Evolutionary conservation across 2,888 invertebrate genomes (phyloP).

Genomic region (Leptura quadrifasciata): DNA sequence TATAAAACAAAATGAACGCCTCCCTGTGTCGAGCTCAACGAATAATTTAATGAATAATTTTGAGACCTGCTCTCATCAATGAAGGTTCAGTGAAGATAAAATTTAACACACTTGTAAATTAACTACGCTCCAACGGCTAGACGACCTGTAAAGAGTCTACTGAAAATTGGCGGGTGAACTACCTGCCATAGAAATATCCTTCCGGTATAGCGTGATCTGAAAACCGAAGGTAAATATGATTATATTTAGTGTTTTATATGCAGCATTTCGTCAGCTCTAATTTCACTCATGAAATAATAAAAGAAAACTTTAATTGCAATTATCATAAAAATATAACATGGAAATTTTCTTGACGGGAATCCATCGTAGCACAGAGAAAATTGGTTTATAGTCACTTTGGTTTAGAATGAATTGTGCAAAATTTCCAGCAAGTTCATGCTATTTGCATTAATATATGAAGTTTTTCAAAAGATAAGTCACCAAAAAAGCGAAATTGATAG

Average conservation of each 20-base stretch:
- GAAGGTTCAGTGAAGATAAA: constrained; percentile 14
- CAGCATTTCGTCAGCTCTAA: neutral
- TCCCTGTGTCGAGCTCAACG: constrained; percentile 3
- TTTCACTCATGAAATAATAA: no score
- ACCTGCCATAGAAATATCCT: constrained; percentile 12
- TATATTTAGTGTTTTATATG: neutral
- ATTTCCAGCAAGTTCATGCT: no score
- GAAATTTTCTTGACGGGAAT: no score
- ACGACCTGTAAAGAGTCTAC: neutral
- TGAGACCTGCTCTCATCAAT: constrained; percentile 13
- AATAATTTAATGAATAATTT: constrained; percentile 17
- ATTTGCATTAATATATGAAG: no score
- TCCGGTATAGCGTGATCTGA: neutral
- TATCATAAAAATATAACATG: no score
- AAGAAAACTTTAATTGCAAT: no score
- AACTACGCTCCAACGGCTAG: constrained; percentile 11
- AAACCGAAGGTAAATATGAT: neutral
- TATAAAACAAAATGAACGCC: neutral
- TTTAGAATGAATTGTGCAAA: no score
- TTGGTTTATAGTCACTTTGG: no score
- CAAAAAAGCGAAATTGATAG: no score
- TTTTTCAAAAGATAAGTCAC: no score
- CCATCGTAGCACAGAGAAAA: no score
- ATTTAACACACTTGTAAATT: constrained; percentile 25
- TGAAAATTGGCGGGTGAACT: constrained; percentile 6